Base-by-base conservation (phyloP, 2,888 invertebrate species). In the Choristoneura rosaceana region DNA sequence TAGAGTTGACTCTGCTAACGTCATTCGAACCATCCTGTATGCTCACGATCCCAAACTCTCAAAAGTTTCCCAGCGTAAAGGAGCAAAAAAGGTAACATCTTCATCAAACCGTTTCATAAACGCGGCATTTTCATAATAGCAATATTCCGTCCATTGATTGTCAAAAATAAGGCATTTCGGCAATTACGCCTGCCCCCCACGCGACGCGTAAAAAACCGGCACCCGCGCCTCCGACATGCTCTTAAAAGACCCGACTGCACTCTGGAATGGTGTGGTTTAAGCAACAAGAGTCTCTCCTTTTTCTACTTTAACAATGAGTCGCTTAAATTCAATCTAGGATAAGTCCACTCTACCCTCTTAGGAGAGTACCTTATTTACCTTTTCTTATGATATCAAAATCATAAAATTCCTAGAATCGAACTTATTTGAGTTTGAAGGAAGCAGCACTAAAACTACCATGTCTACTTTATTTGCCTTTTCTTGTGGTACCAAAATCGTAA, bases 141-240 rank as follows among this genome's bases (percentile, higher is more conserved):
- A 88, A 93, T 90, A 93, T 93, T 92, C 93, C 91, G 92, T 88
- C 92, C 91, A 91, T 90, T 91, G 92, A 93, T 93, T 93, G 93
- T 93, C 92, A 92, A 93, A 93, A 93, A 91, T 92, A 91, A 87
- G 92, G 92, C 92, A 93, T 93, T 91, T 93, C 91, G 92, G 89
- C 93, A 93, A 93, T 93, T 93, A 93, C 87, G 86, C 87, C 90
- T 86, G 90, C 93, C 93, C 93, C 93, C 93, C 93, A 93, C 91
- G 93, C 87, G 89, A 88, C 80, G 79, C 76, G 76, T 77, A 82
- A 88, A 91, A 92, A 90, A 91, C 92, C 90, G 89, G 85, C 90
- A 89, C 90, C 90, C 86, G 89, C 89, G 87, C 90, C 90, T 90
- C 90, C 62, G 62, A 58, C 17, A 38, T 45, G 52, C 71, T 68